Conservation (phyloP, 1,140 invertebrate genomes). For the Diploscapter pachys region DNA sequence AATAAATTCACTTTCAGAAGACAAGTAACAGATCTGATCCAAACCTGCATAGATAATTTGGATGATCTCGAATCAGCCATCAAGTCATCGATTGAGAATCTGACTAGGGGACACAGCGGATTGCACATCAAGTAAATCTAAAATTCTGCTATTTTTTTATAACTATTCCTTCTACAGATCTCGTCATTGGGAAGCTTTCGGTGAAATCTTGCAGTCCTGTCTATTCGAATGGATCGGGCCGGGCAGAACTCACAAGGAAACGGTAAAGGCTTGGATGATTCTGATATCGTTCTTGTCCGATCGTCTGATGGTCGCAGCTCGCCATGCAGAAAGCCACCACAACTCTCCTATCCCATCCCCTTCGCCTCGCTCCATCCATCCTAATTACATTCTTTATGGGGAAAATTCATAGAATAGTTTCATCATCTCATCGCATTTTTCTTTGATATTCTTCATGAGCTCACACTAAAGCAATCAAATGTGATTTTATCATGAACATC, state of each 20-base stretch:
- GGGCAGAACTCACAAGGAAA: slow-evolving; percentile 42
- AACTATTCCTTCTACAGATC: slow-evolving; percentile 31
- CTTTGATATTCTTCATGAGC: no score
- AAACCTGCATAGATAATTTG: slow-evolving; percentile 42
- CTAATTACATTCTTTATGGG: no score
- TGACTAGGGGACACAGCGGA: slow-evolving; percentile 44
- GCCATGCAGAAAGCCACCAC: not conserved
- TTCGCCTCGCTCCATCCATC: no score
- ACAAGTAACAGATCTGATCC: not conserved
- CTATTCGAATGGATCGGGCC: slow-evolving; percentile 48
- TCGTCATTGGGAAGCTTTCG: slow-evolving; percentile 49
- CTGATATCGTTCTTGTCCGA: slow-evolving; percentile 32
- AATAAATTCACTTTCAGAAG: not conserved
- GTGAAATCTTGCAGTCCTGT: slow-evolving; percentile 38
- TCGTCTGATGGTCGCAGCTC: slow-evolving; percentile 27
- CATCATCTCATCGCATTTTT: no score
- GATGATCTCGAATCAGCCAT: slow-evolving; percentile 45
- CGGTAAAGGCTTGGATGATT: slow-evolving; percentile 44
- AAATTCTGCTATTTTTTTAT: slow-evolving; percentile 20
- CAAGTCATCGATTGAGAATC: slow-evolving; percentile 40
- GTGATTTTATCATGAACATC: no score
- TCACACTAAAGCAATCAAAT: no score
- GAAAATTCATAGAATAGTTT: no score
- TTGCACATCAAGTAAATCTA: slow-evolving; percentile 41
- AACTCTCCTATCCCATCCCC: no score